Evolutionary conservation across 2,113 vertebrate species (phyloP).

Genomic region (Rhabdornis inornatus): DNA sequence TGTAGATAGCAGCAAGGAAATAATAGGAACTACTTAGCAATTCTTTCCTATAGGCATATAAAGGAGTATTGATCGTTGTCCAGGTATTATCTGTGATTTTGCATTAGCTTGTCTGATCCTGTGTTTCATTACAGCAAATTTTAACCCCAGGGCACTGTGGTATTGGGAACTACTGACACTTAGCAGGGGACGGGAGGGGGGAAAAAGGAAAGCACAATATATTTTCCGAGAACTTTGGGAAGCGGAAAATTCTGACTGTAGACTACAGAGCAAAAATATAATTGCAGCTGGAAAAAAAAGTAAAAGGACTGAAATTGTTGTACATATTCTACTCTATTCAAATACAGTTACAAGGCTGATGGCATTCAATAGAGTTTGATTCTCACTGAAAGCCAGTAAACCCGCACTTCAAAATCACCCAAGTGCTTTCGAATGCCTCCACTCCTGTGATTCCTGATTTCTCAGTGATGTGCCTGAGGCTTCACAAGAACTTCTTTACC

Average conservation of each 20-base stretch:
- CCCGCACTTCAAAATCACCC: accelerated
- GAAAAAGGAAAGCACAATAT: neutral
- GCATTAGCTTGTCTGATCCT: neutral
- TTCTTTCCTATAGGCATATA: neutral
- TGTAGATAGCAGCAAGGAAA: neutral
- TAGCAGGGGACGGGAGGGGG: neutral
- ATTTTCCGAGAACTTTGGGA: neutral
- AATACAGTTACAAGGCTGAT: neutral
- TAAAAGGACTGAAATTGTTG: neutral
- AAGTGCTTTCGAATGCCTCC: neutral
- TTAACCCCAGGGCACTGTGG: neutral
- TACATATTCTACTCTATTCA: neutral
- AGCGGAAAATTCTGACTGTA: neutral
- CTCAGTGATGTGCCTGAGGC: neutral
- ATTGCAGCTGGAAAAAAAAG: neutral
- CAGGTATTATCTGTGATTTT: neutral
- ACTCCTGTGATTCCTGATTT: neutral
- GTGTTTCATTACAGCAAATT: neutral
- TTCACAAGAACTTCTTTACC: neutral
- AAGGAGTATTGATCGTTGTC: neutral
- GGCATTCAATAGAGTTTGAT: neutral
- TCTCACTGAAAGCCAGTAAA: neutral
- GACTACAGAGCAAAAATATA: neutral
- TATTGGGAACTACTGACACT: neutral
- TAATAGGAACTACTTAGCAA: neutral